phyloP scores from a whole-genome alignment of 2,113 vertebrate species.

The Oncorhynchus clarkii region DNA sequence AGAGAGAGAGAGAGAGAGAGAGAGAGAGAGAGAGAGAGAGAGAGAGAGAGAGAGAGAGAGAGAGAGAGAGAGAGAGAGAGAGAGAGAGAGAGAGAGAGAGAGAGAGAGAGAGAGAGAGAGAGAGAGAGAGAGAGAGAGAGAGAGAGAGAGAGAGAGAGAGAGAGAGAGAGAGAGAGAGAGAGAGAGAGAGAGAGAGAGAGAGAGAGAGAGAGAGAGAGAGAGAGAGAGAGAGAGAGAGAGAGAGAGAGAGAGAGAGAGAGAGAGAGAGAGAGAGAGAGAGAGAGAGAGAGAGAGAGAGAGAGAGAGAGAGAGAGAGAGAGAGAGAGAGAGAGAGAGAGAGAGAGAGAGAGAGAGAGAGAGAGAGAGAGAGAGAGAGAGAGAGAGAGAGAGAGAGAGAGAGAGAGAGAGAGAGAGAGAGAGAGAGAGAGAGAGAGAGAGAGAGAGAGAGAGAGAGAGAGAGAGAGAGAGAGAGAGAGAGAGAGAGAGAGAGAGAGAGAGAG shows the following conservation, averaged over 20 bases:
- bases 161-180: conserved; percentile 36
- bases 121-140: conserved; percentile 42
- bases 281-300: conserved; percentile 42
- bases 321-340: conserved; percentile 39
- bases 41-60: conserved; percentile 44
- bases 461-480: conserved; percentile 39
- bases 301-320: conserved; percentile 45
- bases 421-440: conserved; percentile 39
- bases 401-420: conserved; percentile 39
- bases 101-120: conserved; percentile 43
- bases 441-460: conserved; percentile 39
- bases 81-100: conserved; percentile 51
- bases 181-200: conserved; percentile 52
- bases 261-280: conserved; percentile 46
- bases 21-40: conserved; percentile 48
- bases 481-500: conserved; percentile 39
- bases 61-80: conserved; percentile 36
- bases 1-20: conserved; percentile 40
- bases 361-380: conserved; percentile 39
- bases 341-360: conserved; percentile 50
- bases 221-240: conserved; percentile 37
- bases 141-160: conserved; percentile 45
- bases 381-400: conserved; percentile 39
- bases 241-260: conserved; percentile 47
- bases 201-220: conserved; percentile 42